Evolutionary conservation across 2,888 invertebrate genomes (phyloP), one percentile per base, ranked within the genome.

Genomic region (Lucinisca nassula): DNA sequence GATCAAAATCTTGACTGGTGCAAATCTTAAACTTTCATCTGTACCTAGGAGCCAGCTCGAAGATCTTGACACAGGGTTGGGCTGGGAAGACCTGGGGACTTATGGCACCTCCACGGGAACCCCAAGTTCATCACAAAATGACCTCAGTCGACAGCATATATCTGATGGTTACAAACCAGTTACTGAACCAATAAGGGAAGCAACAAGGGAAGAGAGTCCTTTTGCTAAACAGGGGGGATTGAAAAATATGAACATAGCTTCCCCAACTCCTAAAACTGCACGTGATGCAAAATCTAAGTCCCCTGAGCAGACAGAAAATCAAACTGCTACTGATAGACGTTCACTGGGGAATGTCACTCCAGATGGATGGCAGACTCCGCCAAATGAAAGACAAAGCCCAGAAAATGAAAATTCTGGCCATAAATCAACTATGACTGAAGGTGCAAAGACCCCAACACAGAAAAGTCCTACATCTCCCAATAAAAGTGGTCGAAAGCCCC

Each of bases 1-100:
- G 58, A 79, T 94, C 61, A 92, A 92, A 77, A 91, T 92, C 58
- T 86, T 90, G 24, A 84, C 85, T 40, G 92, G 92, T 27, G 79
- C 87, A 55, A 87, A 82, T 72, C 70, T 91, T 37, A 89, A 85
- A 77, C 79, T 88, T 27, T 84, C 86, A 37, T 84, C 84, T 35
- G 72, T 84, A n/a, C 84, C 83, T 51, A 61, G 80, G 32, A 89
- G 85, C 79, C 91, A 87, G 86, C 87, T 88, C 82, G 91, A 87
- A 58, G 88, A 91, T 77, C 85, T 89, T 84, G 90, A 91, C 72
- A 90, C 90, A 21, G 92, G 89, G 38, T 72, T 88, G 49, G 87
- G 87, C 12, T 91, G 91, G 91, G 91, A 91, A 80, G 91, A 91
- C 79, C 45, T 87, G 21, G 88, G 87, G n/a, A 86, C 86, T 32